These are phyloP conservation scores for Spilarctia lutea DNA, from an alignment of 2,888 invertebrate genomes.

Conservation along the genomic window DNA sequence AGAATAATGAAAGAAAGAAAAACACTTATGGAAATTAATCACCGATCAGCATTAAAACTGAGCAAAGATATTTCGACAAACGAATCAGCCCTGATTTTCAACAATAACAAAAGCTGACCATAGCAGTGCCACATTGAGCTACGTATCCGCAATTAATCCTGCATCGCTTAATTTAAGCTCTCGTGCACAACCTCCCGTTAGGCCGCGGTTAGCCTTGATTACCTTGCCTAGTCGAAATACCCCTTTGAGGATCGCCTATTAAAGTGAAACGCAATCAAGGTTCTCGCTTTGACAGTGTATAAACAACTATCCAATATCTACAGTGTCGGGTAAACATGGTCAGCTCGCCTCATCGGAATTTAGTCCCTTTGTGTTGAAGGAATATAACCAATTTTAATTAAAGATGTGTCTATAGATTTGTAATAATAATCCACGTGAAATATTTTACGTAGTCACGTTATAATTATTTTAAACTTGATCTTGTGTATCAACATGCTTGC, in stretches of 20 bases:
- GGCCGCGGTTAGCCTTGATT: neutral
- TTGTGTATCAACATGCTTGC: neutral
- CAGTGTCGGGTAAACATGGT: neutral
- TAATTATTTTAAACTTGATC: too few species aligned
- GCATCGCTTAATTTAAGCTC: neutral
- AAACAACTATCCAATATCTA: neutral
- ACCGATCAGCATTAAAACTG: neutral
- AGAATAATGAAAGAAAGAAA: neutral
- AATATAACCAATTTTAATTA: too few species aligned
- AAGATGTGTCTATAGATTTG: too few species aligned
- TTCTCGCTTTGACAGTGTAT: neutral
- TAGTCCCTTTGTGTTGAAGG: neutral
- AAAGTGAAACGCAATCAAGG: neutral
- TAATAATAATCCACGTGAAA: too few species aligned
- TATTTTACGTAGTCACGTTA: too few species aligned
- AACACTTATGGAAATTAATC: neutral
- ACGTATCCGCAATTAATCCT: too few species aligned
- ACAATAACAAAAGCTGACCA: neutral
- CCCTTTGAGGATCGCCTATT: neutral
- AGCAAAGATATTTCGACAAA: neutral
- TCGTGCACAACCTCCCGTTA: neutral
- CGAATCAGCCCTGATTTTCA: neutral
- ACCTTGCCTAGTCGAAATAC: neutral
- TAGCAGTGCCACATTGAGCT: neutral
- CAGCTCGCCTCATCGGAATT: too few species aligned